These are phyloP conservation scores for Lophius americanus DNA, from an alignment of 2,797 vertebrate species.

Conservation along the genomic window DNA sequence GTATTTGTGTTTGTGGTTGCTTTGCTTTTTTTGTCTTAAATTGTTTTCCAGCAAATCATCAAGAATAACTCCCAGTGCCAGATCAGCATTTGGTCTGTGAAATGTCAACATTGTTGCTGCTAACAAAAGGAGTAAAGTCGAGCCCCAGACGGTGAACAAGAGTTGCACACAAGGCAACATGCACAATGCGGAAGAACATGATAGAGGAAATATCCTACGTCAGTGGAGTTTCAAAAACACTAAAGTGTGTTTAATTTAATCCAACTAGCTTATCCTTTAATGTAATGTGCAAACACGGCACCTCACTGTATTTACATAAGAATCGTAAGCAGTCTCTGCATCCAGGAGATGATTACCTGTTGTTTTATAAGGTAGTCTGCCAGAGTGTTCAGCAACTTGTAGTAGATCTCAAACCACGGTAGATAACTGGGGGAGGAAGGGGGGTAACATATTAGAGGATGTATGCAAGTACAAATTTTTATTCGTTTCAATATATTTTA, in stretches of 20 bases:
- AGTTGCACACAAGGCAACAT: slow-evolving; percentile 58
- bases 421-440: slow-evolving; percentile 87
- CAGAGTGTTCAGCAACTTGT: slow-evolving; percentile 96
- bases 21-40: slow-evolving; percentile 43
- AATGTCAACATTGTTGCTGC: slow-evolving; percentile 80
- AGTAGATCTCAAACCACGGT: slow-evolving; percentile 98
- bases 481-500: slow-evolving; percentile 6
- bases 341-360: slow-evolving; percentile 83
- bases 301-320: neutral
- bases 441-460: slow-evolving; percentile 8
- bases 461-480: slow-evolving; percentile 14
- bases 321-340: neutral
- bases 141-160: slow-evolving; percentile 64
- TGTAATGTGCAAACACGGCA: neutral
- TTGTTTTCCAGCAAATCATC: slow-evolving; percentile 83
- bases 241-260: slow-evolving; percentile 42
- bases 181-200: slow-evolving; percentile 47
- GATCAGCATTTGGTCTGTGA: slow-evolving; percentile 82
- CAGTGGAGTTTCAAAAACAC: slow-evolving; percentile 42
- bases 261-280: slow-evolving; percentile 25
- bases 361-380: slow-evolving; percentile 96
- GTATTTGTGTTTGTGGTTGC: slow-evolving; percentile 14
- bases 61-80: slow-evolving; percentile 80
- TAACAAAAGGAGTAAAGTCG: slow-evolving; percentile 73
- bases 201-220: slow-evolving; percentile 49